A percentile compares a stretch with the other conserved stretches of the same genome.
These are phyloP conservation scores for Tyria jacobaeae DNA, from an alignment of 2,888 invertebrate genomes.

Conservation along the genomic window DNA sequence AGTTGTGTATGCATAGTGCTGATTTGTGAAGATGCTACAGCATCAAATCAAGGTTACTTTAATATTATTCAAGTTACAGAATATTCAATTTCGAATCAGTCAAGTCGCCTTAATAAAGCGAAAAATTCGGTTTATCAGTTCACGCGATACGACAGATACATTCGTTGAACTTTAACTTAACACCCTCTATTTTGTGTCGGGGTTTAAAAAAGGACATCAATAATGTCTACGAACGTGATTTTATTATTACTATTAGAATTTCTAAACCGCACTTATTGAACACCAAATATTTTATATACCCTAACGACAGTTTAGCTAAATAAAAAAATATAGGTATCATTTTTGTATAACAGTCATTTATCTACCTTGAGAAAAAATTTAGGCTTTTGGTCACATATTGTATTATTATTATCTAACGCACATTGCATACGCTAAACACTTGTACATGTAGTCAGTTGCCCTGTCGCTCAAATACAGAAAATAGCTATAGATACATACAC, in stretches of 20 bases:
- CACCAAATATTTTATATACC: constrained; percentile 77
- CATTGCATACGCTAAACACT: constrained; percentile 55
- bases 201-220: constrained; percentile 62
- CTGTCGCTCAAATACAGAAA: constrained; percentile 27
- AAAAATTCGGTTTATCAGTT: too few relatives aligned
- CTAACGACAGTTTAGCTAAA: constrained; percentile 82
- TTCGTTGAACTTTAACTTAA: too few relatives aligned
- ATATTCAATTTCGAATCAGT: too few relatives aligned
- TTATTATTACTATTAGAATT: constrained; percentile 68
- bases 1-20: too few relatives aligned
- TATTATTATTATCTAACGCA: constrained; percentile 25
- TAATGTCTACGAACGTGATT: constrained; percentile 65
- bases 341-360: constrained; percentile 78
- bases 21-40: too few relatives aligned
- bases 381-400: constrained; percentile 75
- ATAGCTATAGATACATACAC: constrained; percentile 13
- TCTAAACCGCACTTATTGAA: constrained; percentile 79
- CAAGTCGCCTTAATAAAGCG: too few relatives aligned
- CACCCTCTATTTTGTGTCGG: too few relatives aligned
- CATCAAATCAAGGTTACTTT: too few relatives aligned
- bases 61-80: too few relatives aligned
- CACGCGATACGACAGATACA: too few relatives aligned
- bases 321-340: constrained; percentile 83
- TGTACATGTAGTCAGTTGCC: constrained; percentile 35
- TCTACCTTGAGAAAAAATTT: constrained; percentile 73